A percentile compares a stretch with the other conserved stretches of the same genome.
phyloP scores from a whole-genome alignment of 2,113 vertebrate species.

The Salminus brasiliensis region DNA sequence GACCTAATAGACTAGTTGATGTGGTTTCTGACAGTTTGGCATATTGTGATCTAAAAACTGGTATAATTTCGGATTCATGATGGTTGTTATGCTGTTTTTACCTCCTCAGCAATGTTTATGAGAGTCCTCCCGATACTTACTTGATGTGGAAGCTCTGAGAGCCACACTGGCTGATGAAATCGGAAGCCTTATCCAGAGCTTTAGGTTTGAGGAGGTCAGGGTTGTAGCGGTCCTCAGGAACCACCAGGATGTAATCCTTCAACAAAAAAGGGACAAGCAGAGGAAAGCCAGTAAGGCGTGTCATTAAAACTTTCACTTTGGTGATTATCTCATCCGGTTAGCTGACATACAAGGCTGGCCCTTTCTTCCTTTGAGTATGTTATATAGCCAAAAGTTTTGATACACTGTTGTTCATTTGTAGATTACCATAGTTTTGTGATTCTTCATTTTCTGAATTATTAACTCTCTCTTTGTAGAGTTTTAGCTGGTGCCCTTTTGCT shows the following conservation, averaged over 20 bases:
- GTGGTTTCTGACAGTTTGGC: too few relatives aligned
- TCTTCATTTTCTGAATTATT: too few relatives aligned
- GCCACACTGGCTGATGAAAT: slow-evolving; percentile 87
- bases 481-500: too few relatives aligned
- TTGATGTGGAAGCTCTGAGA: slow-evolving; percentile 85
- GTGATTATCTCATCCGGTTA: neutral
- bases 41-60: too few relatives aligned
- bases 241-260: slow-evolving; percentile 85
- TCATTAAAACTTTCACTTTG: neutral
- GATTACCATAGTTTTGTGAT: too few relatives aligned
- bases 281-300: neutral
- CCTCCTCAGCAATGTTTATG: neutral
- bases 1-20: too few relatives aligned
- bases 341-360: neutral
- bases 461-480: too few relatives aligned
- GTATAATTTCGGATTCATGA: too few relatives aligned
- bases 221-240: slow-evolving; percentile 82
- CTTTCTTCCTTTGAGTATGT: neutral
- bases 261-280: slow-evolving; percentile 50
- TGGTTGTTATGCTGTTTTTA: too few relatives aligned
- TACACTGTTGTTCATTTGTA: too few relatives aligned
- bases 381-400: neutral
- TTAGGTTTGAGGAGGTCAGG: slow-evolving; percentile 82
- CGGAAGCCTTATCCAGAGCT: slow-evolving; percentile 82
- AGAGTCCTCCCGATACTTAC: slow-evolving; percentile 75